Evolutionary conservation across 2,113 vertebrate genomes (phyloP).

Genomic region (Erythrocercus mccallii): DNA sequence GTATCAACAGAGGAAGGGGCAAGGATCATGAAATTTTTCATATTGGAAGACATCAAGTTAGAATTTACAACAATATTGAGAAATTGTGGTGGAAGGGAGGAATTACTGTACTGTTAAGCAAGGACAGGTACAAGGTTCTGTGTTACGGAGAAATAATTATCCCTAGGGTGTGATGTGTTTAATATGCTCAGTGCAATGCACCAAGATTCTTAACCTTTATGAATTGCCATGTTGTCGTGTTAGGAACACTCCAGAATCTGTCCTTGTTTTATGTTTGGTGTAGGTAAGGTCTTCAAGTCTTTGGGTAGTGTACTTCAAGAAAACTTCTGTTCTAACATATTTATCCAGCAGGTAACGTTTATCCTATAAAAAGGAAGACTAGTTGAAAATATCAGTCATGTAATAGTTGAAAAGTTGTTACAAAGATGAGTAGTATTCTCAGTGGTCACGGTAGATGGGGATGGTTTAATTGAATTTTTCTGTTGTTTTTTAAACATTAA

Average conservation of each 20-base stretch:
- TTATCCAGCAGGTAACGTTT: not conserved
- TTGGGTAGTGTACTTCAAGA: not conserved
- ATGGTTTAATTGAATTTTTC: not conserved
- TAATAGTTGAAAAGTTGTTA: not conserved
- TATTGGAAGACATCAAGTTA: not conserved
- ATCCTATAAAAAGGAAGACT: not conserved
- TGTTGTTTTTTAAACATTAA: not conserved
- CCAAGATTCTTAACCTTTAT: not conserved
- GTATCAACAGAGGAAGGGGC: not conserved
- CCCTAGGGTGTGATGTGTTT: not conserved
- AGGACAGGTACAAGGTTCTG: not conserved
- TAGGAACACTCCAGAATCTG: not conserved
- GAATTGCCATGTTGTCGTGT: not conserved
- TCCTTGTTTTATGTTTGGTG: not conserved
- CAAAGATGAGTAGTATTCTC: not conserved
- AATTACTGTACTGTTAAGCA: not conserved
- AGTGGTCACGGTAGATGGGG: not conserved
- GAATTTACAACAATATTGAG: not conserved
- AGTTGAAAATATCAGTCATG: rapidly evolving
- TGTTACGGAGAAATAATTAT: not conserved
- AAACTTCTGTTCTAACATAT: not conserved
- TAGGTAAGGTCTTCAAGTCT: not conserved
- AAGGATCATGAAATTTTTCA: not conserved
- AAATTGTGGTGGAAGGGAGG: not conserved
- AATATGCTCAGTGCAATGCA: not conserved